Base-by-base conservation (phyloP, 2,888 invertebrate genomes). In the Campaea margaritaria region DNA sequence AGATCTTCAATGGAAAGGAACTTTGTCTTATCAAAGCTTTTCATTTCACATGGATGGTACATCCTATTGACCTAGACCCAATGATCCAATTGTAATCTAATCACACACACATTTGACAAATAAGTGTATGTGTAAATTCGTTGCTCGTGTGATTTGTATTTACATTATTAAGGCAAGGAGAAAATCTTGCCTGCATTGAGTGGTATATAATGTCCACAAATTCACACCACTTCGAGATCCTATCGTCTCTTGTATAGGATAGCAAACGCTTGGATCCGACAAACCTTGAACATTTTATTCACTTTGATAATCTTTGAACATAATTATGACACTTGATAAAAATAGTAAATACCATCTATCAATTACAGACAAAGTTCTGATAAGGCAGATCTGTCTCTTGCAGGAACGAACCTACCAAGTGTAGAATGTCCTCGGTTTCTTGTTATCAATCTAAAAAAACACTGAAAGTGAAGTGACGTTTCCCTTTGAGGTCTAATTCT, bases 71-170 rank as follows among this genome's bases (percentile, higher is more conserved):
- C 3, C 1, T n/a, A 36, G 12, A n/a, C 5, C n/a, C 36, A n/a
- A 36, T n/a, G 5, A 36, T n/a, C 36, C 12, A 36, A n/a, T 36
- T 36, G 12, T 12, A 36, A 12, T 36, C 36, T 12, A 36, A 12
- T 36, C 36, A 36, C 12, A n/a, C 36, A 36, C 12, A 36, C 36
- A 12, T 28, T 12, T 28, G 31, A 45, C 45, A 45, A 51, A 14
- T 12, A 31, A 36, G 9, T 36, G 41, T n/a, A 52, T 38, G 28
- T 47, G 14, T 57, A 62, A 62, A 65, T 62, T 63, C 62, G 62
- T 61, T 60, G 58, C 43, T 56, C 44, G 34, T 45, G 47, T 52
- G 8, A 53, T 58, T 52, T 16, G 15, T 44, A 31, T 48, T 44
- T 31, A 38, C 2, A 21, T 21, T 21, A 58, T 41, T 16, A 45